These are phyloP conservation scores for Drosophila hamatofila DNA, from an alignment of 2,888 invertebrate species.

Conservation along the genomic window DNA sequence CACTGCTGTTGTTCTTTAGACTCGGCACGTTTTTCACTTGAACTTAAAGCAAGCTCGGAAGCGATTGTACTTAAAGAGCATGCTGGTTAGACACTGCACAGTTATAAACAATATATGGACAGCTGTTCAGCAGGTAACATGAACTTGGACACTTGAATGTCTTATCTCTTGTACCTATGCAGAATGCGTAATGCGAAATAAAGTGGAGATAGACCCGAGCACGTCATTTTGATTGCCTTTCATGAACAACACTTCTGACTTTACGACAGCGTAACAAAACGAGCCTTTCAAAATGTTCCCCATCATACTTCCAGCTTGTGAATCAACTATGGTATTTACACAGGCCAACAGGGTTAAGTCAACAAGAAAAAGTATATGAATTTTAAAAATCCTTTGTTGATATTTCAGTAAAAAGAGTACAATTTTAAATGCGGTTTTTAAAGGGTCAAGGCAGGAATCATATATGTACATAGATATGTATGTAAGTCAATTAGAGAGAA, in stretches of 20 bases:
- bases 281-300: neutral
- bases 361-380: neutral
- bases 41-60: neutral
- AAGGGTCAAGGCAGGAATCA: neutral
- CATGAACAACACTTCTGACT: conserved; percentile 6
- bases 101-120: conserved; percentile 1
- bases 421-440: neutral
- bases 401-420: neutral
- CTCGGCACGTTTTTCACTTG: conserved; percentile 3
- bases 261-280: neutral
- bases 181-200: conserved; percentile 27
- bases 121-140: conserved; percentile 20
- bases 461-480: neutral
- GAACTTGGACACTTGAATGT: conserved; percentile 7
- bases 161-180: conserved; percentile 16
- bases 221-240: conserved; percentile 5
- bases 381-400: neutral
- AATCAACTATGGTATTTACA: neutral
- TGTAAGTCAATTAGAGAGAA: neutral
- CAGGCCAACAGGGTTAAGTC: neutral
- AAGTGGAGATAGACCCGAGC: conserved; percentile 8
- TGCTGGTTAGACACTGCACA: neutral
- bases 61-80: neutral
- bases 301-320: neutral
- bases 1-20: neutral